Evolutionary conservation across 2,888 invertebrate species (phyloP).

Genomic region (Pemphredon lugubris): DNA sequence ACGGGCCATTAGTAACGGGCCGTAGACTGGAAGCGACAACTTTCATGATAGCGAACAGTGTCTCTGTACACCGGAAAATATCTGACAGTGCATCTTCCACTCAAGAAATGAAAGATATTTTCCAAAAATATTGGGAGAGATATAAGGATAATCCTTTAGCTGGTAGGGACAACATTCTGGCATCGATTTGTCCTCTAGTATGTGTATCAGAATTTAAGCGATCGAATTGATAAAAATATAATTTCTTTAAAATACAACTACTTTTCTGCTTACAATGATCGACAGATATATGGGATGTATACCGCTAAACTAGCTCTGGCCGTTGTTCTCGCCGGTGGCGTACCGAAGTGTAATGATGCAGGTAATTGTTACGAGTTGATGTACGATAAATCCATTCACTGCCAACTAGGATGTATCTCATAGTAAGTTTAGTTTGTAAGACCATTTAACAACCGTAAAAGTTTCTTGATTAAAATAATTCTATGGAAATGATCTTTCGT

Average conservation of each 20-base stretch:
- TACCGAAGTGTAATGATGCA: conserved; percentile 80
- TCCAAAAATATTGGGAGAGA: conserved; percentile 88
- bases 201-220: conserved; percentile 17
- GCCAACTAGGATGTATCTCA: no score
- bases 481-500: no score
- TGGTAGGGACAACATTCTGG: conserved; percentile 89
- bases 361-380: conserved; percentile 79
- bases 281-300: conserved; percentile 92
- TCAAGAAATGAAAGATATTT: conserved; percentile 86
- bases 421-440: no score
- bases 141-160: conserved; percentile 85
- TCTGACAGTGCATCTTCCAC: conserved; percentile 71
- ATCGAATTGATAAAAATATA: no score
- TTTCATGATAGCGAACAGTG: conserved; percentile 76
- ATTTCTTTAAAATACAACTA: neutral
- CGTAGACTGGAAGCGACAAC: conserved; percentile 84
- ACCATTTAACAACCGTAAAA: no score
- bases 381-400: no score
- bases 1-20: conserved; percentile 85
- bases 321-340: conserved; percentile 85
- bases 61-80: conserved; percentile 73
- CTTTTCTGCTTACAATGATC: conserved; percentile 3
- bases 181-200: conserved; percentile 93
- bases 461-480: no score
- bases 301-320: conserved; percentile 92